Evolutionary conservation across 2,113 vertebrate genomes (phyloP).

Genomic region (Guaruba guarouba): DNA sequence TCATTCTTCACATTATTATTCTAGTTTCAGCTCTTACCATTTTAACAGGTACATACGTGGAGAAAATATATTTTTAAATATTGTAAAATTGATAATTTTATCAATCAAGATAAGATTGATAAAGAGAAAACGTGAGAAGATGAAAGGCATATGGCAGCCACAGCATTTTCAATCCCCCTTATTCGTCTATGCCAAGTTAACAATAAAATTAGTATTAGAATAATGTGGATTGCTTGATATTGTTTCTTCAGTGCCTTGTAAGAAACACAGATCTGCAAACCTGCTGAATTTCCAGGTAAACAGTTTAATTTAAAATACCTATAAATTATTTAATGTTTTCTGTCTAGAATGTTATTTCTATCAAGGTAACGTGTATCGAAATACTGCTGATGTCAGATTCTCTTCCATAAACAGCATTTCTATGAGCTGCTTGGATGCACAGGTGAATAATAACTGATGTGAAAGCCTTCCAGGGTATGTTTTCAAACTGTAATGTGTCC

Average conservation of each 20-base stretch:
- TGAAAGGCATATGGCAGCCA: background rate
- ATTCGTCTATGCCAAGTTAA: background rate
- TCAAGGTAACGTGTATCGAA: background rate
- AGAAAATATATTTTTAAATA: background rate
- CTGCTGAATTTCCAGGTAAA: background rate
- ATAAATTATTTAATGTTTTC: background rate
- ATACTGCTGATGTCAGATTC: background rate
- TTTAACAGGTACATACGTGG: background rate
- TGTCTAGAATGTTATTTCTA: background rate
- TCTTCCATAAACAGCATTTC: background rate
- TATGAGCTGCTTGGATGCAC: background rate
- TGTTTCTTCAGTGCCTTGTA: background rate
- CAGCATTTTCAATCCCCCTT: background rate
- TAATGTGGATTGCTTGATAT: background rate
- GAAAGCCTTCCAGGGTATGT: background rate
- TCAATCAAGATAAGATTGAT: too few relatives aligned
- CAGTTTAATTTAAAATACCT: background rate
- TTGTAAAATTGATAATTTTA: background rate
- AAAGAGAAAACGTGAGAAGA: background rate
- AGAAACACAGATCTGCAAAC: background rate
- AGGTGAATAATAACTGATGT: background rate
- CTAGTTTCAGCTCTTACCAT: background rate
- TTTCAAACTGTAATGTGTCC: background rate
- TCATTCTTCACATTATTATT: background rate
- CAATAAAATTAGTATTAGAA: background rate